A percentile compares a stretch with the other conserved stretches of the same genome.
phyloP scores from a whole-genome alignment of 1,140 invertebrate genomes.

The Limonius californicus region DNA sequence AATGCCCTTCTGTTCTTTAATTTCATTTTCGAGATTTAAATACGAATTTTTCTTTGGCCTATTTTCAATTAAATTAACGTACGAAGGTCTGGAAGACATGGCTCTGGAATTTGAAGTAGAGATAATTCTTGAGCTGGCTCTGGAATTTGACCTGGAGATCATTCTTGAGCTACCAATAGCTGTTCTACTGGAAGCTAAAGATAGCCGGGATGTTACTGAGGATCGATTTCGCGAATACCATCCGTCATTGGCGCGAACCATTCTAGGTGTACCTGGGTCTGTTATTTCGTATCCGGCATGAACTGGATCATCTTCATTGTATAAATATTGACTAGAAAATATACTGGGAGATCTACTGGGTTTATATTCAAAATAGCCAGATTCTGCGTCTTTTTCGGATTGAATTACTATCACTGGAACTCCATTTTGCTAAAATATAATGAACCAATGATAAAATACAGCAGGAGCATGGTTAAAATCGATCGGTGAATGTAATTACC shows the following conservation, averaged over 20 bases:
- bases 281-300: slow-evolving; percentile 61
- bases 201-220: slow-evolving; percentile 48
- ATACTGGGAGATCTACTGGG: slow-evolving; percentile 32
- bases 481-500: no score
- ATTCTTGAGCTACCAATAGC: slow-evolving; percentile 17
- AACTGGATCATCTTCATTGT: slow-evolving; percentile 60
- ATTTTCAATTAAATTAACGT: slow-evolving; percentile 27
- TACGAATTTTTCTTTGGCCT: slow-evolving; percentile 49
- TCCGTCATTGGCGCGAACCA: slow-evolving; percentile 61
- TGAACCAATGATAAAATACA: no score
- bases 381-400: slow-evolving; percentile 33
- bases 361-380: slow-evolving; percentile 43
- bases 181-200: slow-evolving; percentile 43
- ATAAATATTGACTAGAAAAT: slow-evolving; percentile 63
- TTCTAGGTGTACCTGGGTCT: slow-evolving; percentile 61
- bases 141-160: slow-evolving; percentile 26
- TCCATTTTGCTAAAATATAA: no score
- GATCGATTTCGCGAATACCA: slow-evolving; percentile 53
- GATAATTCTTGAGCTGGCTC: slow-evolving; percentile 28
- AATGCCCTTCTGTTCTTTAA: slow-evolving; percentile 38
- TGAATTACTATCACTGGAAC: no score
- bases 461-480: no score
- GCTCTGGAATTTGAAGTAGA: slow-evolving; percentile 28
- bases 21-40: slow-evolving; percentile 33
- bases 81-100: slow-evolving; percentile 31